A percentile compares a stretch with the other conserved stretches of the same genome.
Conservation (phyloP, 2,113 vertebrate species). For the Penelope pileata region DNA sequence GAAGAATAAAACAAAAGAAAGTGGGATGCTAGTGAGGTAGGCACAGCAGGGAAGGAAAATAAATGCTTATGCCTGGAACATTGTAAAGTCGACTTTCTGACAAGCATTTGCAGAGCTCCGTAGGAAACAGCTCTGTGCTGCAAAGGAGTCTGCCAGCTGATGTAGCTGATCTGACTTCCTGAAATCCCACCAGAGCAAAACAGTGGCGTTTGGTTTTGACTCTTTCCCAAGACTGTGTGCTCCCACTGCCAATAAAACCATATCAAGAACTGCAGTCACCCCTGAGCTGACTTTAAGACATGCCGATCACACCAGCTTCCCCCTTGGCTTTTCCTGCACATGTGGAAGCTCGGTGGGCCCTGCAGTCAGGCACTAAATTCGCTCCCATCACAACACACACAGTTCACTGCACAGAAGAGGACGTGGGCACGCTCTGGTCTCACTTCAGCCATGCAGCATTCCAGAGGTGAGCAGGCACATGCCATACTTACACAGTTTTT, state of each 20-base stretch:
- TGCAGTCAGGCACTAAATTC: not conserved
- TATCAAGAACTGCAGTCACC: not conserved
- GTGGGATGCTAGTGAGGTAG: not conserved
- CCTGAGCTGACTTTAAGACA: not conserved
- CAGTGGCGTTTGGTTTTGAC: not conserved
- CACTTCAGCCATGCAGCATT: not conserved
- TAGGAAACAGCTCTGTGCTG: not conserved
- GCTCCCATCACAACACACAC: not conserved
- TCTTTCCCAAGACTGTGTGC: not conserved
- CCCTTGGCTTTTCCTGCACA: not conserved
- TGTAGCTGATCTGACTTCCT: not conserved
- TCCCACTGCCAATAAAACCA: not conserved
- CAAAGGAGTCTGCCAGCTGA: not conserved
- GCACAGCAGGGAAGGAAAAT: not conserved
- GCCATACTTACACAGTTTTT: conserved; percentile 82
- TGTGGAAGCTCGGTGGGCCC: not conserved
- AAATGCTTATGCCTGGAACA: not conserved
- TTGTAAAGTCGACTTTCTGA: not conserved
- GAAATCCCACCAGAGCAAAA: not conserved
- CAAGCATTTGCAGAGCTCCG: not conserved
- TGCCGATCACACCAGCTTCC: not conserved
- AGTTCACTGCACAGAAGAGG: not conserved
- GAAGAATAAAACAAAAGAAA: not conserved
- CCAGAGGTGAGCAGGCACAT: not conserved
- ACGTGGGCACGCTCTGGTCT: not conserved